Conservation (phyloP, 2,113 vertebrate species). For the Eulemur rufifrons region DNA sequence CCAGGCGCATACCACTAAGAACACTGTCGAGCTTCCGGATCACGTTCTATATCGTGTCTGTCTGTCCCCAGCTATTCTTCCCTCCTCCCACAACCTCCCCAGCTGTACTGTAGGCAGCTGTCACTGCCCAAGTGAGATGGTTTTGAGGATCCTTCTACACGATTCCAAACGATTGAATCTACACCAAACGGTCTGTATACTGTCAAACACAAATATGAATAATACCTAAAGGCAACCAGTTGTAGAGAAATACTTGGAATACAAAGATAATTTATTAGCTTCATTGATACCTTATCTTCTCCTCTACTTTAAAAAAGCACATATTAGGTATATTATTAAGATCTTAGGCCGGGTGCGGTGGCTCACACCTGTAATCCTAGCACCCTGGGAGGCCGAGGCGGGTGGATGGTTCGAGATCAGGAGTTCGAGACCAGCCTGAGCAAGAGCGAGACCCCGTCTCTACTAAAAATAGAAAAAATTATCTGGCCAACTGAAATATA, state of each 20-base stretch:
- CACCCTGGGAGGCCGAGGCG: too few relatives aligned
- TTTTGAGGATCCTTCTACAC: not conserved
- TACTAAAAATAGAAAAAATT: too few relatives aligned
- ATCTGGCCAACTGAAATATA: too few relatives aligned
- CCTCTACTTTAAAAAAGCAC: not conserved
- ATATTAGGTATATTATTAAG: not conserved
- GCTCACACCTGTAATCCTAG: too few relatives aligned
- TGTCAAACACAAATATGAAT: not conserved
- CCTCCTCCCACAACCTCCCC: not conserved
- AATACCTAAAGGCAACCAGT: not conserved
- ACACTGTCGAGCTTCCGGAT: not conserved
- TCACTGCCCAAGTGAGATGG: not conserved
- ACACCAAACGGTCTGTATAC: not conserved
- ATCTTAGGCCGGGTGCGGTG: not conserved
- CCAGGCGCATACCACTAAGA: not conserved
- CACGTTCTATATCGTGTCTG: not conserved
- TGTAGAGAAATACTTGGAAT: accelerated
- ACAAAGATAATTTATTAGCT: not conserved
- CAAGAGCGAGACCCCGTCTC: too few relatives aligned
- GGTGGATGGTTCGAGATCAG: too few relatives aligned
- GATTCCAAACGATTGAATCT: not conserved
- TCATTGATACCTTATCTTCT: not conserved
- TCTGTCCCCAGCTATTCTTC: not conserved
- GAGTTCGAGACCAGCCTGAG: too few relatives aligned
- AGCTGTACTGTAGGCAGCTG: not conserved